Percentiles rank a stretch among this genome's conserved stretches.
phyloP scores from a whole-genome alignment of 2,113 vertebrate species.

The Oxyruncus cristatus region DNA sequence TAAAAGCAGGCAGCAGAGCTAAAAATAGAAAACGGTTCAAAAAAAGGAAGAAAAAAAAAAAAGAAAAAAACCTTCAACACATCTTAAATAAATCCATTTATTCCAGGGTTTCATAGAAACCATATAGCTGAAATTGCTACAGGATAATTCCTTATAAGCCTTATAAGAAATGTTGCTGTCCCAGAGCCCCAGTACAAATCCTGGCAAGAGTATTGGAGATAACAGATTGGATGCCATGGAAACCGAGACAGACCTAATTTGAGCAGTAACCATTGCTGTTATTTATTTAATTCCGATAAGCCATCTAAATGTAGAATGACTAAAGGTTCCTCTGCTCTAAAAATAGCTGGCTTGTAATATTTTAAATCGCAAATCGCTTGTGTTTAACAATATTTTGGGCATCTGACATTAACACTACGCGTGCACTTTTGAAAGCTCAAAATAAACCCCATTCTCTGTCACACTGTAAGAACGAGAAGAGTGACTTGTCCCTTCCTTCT shows the following conservation, averaged over 20 bases:
- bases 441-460: not conserved
- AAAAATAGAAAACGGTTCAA: slow-evolving; percentile 41
- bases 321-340: slow-evolving; percentile 59
- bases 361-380: slow-evolving; percentile 42
- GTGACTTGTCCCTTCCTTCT: not conserved
- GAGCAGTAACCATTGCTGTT: slow-evolving; percentile 64
- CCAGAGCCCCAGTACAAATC: slow-evolving; percentile 64
- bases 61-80: not conserved
- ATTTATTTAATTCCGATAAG: slow-evolving; percentile 75
- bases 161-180: slow-evolving; percentile 51
- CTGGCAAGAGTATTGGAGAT: slow-evolving; percentile 62
- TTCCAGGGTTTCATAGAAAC: slow-evolving; percentile 57
- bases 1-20: slow-evolving; percentile 11
- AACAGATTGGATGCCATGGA: slow-evolving; percentile 76
- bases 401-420: not conserved
- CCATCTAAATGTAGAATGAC: slow-evolving; percentile 62
- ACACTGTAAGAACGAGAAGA: not conserved
- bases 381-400: slow-evolving; percentile 65
- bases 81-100: slow-evolving; percentile 44
- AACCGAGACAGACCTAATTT: slow-evolving; percentile 75
- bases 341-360: slow-evolving; percentile 69
- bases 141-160: slow-evolving; percentile 63
- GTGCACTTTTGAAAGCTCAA: not conserved
- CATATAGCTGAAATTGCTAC: slow-evolving; percentile 42
- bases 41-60: not conserved